These are phyloP conservation scores for Eupithecia tripunctaria DNA, from an alignment of 2,888 invertebrate genomes.

Conservation along the genomic window DNA sequence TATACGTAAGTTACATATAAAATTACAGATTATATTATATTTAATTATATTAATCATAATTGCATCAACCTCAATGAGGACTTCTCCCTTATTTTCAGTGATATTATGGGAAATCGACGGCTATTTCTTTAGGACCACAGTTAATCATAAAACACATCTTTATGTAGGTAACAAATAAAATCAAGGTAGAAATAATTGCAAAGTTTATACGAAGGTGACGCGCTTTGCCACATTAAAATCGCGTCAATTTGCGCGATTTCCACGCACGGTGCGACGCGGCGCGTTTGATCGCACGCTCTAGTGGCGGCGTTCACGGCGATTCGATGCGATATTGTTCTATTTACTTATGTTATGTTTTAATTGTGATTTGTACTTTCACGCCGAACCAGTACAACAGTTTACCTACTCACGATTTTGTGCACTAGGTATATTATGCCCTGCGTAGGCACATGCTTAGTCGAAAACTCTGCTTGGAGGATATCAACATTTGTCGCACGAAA, in stretches of 20 bases:
- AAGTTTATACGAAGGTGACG: slow-evolving; percentile 20
- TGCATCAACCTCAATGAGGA: not conserved
- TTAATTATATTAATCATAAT: no score
- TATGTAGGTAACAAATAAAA: slow-evolving; percentile 11
- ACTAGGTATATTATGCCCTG: not conserved
- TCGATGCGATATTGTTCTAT: slow-evolving; percentile 55
- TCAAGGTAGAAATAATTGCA: slow-evolving; percentile 9
- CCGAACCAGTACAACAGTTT: slow-evolving; percentile 4
- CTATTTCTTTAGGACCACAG: not conserved
- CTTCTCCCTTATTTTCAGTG: not conserved
- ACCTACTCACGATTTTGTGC: not conserved
- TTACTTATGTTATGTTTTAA: slow-evolving; percentile 45
- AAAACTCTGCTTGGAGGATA: not conserved
- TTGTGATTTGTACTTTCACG: slow-evolving; percentile 37
- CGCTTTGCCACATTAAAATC: slow-evolving; percentile 31
- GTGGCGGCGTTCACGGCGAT: slow-evolving; percentile 56
- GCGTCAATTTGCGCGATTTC: slow-evolving; percentile 53
- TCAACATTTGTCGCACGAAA: not conserved
- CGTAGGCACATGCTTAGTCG: not conserved
- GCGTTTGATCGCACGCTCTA: slow-evolving; percentile 57
- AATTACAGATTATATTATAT: no score
- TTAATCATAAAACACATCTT: not conserved
- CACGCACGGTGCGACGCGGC: slow-evolving; percentile 52
- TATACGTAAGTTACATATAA: no score
- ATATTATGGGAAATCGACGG: not conserved